phyloP scores from a whole-genome alignment of 2,888 invertebrate species.

The Andrena minutula region DNA sequence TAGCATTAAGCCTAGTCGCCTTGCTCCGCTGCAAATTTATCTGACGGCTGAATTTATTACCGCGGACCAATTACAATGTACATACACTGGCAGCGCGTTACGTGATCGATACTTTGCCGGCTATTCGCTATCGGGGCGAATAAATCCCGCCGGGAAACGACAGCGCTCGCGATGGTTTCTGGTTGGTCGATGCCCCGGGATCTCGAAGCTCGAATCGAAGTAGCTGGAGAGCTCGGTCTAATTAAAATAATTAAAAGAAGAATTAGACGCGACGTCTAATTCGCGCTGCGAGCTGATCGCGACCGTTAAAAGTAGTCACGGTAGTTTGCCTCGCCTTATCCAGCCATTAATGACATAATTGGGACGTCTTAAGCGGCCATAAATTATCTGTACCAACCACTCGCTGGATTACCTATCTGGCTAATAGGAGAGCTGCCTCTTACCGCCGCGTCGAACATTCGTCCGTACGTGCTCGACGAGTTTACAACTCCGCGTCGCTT shows the following conservation, averaged over 20 bases:
- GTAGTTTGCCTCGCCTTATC: constrained; percentile 54
- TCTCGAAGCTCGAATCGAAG: not conserved
- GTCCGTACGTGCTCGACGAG: constrained; percentile 16
- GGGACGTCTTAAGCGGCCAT: constrained; percentile 64
- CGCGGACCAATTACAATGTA: constrained; percentile 59
- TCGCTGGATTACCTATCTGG: constrained; percentile 57
- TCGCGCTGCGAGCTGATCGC: not conserved
- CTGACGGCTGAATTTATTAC: constrained; percentile 56
- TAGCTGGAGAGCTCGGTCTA: constrained; percentile 29
- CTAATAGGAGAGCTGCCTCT: constrained; percentile 50
- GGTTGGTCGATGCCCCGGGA: constrained; percentile 17
- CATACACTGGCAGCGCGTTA: constrained; percentile 36
- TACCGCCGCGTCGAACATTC: constrained; percentile 20
- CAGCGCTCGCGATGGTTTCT: constrained; percentile 23
- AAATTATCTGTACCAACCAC: constrained; percentile 69
- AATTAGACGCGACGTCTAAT: not conserved
- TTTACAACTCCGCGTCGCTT: not conserved
- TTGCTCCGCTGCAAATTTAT: constrained; percentile 42
- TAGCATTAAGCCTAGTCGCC: constrained; percentile 37
- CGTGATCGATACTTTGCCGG: constrained; percentile 52
- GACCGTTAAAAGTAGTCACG: constrained; percentile 61
- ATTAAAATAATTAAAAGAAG: constrained; percentile 60
- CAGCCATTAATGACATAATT: constrained; percentile 68
- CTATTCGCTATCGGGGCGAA: constrained; percentile 50
- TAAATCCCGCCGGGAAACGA: constrained; percentile 45